A percentile compares a stretch with the other conserved stretches of the same genome.
phyloP scores from a whole-genome alignment of 2,113 vertebrate species.

The Salvator merianae region DNA sequence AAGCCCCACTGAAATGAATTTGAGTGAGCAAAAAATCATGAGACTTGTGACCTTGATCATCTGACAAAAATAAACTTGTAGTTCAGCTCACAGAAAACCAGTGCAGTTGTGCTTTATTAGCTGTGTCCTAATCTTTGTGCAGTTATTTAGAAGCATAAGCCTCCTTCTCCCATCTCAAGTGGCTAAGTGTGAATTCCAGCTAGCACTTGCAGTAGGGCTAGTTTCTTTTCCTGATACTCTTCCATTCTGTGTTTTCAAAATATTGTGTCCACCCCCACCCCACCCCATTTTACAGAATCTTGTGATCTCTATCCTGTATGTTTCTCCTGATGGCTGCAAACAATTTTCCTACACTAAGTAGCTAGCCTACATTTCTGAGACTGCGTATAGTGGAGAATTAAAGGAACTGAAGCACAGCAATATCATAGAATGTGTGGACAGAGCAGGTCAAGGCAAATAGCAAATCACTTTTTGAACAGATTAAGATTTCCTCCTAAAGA shows the following conservation, averaged over 20 bases:
- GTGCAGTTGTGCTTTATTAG: constrained; percentile 28
- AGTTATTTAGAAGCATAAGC: background rate
- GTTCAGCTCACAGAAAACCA: constrained; percentile 25
- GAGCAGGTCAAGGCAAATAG: constrained; percentile 45
- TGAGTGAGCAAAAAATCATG: background rate
- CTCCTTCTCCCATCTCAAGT: background rate
- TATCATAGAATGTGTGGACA: constrained; percentile 28
- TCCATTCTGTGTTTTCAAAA: background rate
- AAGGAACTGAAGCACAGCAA: constrained; percentile 8
- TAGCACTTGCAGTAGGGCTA: background rate
- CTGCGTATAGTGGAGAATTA: constrained; percentile 18
- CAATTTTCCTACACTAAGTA: background rate
- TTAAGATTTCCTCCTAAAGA: constrained; percentile 34
- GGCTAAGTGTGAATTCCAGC: background rate
- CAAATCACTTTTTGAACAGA: constrained; percentile 29
- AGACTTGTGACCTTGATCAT: constrained; percentile 17
- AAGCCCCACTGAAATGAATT: background rate
- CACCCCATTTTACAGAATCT: background rate
- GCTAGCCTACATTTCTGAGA: background rate
- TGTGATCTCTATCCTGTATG: constrained; percentile 2
- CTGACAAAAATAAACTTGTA: constrained; percentile 25
- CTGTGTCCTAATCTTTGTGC: constrained; percentile 13
- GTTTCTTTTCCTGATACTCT: background rate
- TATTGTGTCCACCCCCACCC: background rate
- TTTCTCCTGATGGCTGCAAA: fast-evolving